Conservation (phyloP, 2,113 vertebrate genomes). For the Triplophysa siluroides region DNA sequence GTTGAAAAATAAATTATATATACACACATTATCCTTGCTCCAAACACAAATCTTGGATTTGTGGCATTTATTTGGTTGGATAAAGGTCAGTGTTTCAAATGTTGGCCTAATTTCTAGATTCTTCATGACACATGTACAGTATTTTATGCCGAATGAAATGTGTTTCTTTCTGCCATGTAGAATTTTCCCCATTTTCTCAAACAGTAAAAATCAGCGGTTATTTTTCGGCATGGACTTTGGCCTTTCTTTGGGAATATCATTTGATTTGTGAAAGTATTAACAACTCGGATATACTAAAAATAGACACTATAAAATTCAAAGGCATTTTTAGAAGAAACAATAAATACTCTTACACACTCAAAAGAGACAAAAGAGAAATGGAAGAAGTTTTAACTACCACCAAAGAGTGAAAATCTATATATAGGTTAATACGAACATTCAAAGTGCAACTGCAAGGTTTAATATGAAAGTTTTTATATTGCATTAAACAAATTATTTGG, state of each 20-base stretch:
- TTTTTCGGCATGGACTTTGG: too few species aligned
- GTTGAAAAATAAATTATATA: too few species aligned
- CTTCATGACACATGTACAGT: neutral
- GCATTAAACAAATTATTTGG: constrained; percentile 8
- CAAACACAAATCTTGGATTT: neutral
- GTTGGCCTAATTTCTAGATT: neutral
- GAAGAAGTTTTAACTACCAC: neutral
- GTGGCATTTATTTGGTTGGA: neutral
- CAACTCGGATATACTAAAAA: neutral
- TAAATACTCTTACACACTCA: neutral
- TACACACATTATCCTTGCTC: too few species aligned
- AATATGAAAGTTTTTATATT: neutral
- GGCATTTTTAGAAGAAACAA: neutral
- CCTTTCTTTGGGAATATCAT: neutral
- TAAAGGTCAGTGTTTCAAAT: neutral
- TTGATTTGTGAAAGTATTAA: constrained; percentile 13
- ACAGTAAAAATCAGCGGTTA: neutral
- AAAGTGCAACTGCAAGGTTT: neutral
- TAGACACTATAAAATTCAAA: neutral
- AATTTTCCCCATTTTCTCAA: neutral
- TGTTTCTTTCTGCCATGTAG: neutral
- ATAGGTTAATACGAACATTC: neutral
- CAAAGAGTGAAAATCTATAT: neutral
- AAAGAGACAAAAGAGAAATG: neutral
- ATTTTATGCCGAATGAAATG: neutral